Evolutionary conservation across 2,888 invertebrate species (phyloP).

Genomic region (Catocala fraxini): DNA sequence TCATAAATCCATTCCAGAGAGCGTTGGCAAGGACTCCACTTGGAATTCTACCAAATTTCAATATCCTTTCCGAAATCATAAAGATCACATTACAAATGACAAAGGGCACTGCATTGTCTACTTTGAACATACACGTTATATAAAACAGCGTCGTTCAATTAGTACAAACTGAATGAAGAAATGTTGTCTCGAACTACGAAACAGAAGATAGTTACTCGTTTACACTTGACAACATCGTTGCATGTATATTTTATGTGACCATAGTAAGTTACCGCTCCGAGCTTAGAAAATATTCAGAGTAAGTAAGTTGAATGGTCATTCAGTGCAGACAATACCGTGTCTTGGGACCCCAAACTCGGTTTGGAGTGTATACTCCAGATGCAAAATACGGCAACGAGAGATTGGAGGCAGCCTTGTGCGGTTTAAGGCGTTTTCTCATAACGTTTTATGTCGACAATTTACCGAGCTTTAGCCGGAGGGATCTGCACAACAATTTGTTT

Average conservation of each 20-base stretch:
- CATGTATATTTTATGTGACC: slow-evolving; percentile 44
- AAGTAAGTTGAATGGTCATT: slow-evolving; percentile 55
- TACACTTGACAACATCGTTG: slow-evolving; percentile 29
- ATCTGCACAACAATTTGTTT: slow-evolving; percentile 71
- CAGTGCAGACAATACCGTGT: slow-evolving; percentile 55
- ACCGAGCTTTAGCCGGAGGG: slow-evolving; percentile 70
- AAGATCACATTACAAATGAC: slow-evolving; percentile 71
- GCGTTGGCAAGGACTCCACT: slow-evolving; percentile 74
- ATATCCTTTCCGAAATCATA: slow-evolving; percentile 75
- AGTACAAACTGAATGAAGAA: slow-evolving; percentile 19
- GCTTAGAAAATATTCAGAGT: slow-evolving; percentile 45
- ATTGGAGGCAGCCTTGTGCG: slow-evolving; percentile 66
- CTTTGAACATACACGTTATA: slow-evolving; percentile 32
- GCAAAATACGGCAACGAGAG: slow-evolving; percentile 68
- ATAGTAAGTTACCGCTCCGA: slow-evolving; percentile 32
- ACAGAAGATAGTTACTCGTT: slow-evolving; percentile 12
- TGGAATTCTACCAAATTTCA: slow-evolving; percentile 82
- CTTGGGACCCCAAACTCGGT: slow-evolving; percentile 52
- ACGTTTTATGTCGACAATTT: slow-evolving; percentile 78
- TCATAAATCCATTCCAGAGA: slow-evolving; percentile 74
- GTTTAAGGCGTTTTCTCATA: slow-evolving; percentile 74
- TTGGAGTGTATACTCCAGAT: slow-evolving; percentile 62
- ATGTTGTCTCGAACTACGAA: slow-evolving; percentile 16
- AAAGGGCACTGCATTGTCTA: slow-evolving; percentile 62
- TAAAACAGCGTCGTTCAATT: slow-evolving; percentile 20